Base-by-base conservation (phyloP, 2,888 invertebrate genomes). In the Thysanoteuthis rhombus region DNA sequence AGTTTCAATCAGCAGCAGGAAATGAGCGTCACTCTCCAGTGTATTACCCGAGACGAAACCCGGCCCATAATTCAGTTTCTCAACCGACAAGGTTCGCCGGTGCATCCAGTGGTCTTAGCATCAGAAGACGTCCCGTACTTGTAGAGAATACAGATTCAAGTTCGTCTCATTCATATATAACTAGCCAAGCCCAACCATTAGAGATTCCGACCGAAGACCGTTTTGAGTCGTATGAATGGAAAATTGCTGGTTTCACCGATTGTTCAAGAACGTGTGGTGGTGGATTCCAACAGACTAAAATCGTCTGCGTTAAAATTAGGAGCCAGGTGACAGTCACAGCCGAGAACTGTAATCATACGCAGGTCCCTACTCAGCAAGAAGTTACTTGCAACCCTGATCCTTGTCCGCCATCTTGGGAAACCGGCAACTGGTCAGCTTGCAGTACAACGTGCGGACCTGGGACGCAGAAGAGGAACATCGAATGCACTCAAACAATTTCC, bases 301-400 rank as follows among this genome's bases (percentile, higher is more conserved):
- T 93, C 19, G 92, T 93, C 32, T 93, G 93, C 32, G 93, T 93
- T 25, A 58, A 92, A 28, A 93, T 90, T 32, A 92, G 52, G 22
- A 93, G 92, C 40, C 93, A 93, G 75, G 93, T 93, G 45, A 91
- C 58, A 42, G 93, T 93, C 39, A 93, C 93, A 4, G 93, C 75
- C 8, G 93, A 93, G 39, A 93, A 93, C 25, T 93, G 93, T 42
- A 90, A 93, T 28, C 40, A 89, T 36, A 42, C 92, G 40, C 39
- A 58, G 32, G 47, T 42, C 22, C 93, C 93, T 19, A 2, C 58
- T 3, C 91, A 91, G 52, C 93, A 93, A 45, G 39, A 91, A 38
- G 93, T 93, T 28, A 22, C 58, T 1, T 93, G 93, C 89, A 93
- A 93, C 36, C 40, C 90, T 4, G 75, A 40, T 32, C 58, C 75